Percentiles rank a stretch among this genome's conserved stretches.
phyloP scores from a whole-genome alignment of 2,113 vertebrate genomes.

The Thermophis baileyi region DNA sequence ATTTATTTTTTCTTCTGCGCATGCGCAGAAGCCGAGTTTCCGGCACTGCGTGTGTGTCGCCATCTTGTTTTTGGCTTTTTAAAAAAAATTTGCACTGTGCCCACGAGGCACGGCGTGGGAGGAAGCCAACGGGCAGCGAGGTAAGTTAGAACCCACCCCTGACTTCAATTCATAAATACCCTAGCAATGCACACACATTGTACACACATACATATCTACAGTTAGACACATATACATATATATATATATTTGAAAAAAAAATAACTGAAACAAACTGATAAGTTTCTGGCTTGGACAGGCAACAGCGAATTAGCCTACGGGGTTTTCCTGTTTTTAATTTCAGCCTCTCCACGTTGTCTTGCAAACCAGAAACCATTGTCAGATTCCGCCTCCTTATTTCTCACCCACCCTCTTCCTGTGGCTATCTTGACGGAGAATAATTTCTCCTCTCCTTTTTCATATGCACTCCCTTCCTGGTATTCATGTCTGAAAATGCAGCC shows the following conservation, averaged over 20 bases:
- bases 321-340: constrained; percentile 10
- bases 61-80: no score
- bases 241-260: neutral
- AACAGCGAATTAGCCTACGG: neutral
- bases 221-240: neutral
- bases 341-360: constrained; percentile 3
- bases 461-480: constrained; percentile 20
- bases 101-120: no score
- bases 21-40: no score
- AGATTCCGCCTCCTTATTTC: neutral
- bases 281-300: neutral
- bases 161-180: neutral
- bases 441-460: constrained; percentile 33
- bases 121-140: no score
- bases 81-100: no score
- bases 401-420: neutral
- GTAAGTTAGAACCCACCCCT: no score
- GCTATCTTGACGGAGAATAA: constrained; percentile 34
- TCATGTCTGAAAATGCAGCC: constrained; percentile 39
- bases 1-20: no score
- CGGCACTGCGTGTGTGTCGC: no score
- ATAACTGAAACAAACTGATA: neutral
- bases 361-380: neutral
- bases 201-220: neutral
- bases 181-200: neutral